Evolutionary conservation across 2,888 invertebrate genomes (phyloP), one percentile per base, ranked within the genome.

Genomic region (Drosophila recens): DNA sequence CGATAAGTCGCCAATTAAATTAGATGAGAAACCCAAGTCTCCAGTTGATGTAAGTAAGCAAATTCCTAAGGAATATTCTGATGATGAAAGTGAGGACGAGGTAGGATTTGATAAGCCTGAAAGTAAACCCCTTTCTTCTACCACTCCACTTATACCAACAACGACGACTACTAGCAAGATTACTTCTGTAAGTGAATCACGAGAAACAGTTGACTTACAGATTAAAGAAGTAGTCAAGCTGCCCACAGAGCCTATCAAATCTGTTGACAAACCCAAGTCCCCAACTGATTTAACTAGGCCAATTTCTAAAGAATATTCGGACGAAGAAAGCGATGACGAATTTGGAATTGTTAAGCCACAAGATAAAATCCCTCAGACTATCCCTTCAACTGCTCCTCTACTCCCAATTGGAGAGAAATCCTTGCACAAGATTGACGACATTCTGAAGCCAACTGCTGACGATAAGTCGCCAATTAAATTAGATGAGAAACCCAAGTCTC

Each of bases 11-110:
- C 49, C 42, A 11, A 10, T 27, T n/a, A 54, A 42, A 23, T 6
- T 34, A n/a, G 63, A 54, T 10, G 38, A 42, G 20, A 57, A 71
- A 61, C 68, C 68, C 13, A 56, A 57, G 38, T 57, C 67, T 11
- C 57, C 67, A 13, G 11, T 43, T 23, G 68, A 48, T 36, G 4
- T 13, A 23, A 34, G 23, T 17, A 49, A 34, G 49, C 15, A 9
- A 11, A 20, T 33, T 17, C 17, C 34, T 15, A 49, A 20, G 33
- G 34, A 49, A 20, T 58, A 38, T 58, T 33, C 58, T 17, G 46
- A 49, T 11, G 49, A 58, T 20, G 57, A 51, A 10, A 48, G 33
- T 48, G 38, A 33, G 10, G 23, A 64, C 17, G 45, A 34, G 34
- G 4, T 27, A 27, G 23, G 23, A 27, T 17, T 49, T 10, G 17